Evolutionary conservation across 1,140 invertebrate species (phyloP), one percentile per base, ranked within the genome.

Genomic region (Lasioglossum albipes): DNA sequence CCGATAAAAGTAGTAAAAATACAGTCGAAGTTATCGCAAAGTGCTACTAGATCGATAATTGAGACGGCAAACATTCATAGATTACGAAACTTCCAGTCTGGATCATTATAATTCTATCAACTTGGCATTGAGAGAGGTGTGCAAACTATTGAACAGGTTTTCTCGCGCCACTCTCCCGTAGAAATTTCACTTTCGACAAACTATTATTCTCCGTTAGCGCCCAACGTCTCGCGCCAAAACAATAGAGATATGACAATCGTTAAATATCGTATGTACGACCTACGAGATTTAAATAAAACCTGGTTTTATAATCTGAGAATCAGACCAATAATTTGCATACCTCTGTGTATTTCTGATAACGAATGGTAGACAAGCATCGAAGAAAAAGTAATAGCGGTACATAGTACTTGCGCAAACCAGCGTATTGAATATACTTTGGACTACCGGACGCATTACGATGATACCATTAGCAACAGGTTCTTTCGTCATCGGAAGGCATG

Each of bases 1-100:
- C 54, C 7, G 41, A 45, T 57, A 67, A 65, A 16, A 57, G 62
- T 79, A 66, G 27, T 66, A 74, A 74, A 79, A 79, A 67, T 79
- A 74, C 70, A 67, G 31, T 54, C 16, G 45, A 27, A 16, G 71
- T 79, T 79, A 52, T 49, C 36, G 22, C 0, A 12, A 67, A 57
- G 3, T 59, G 7, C 45, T 79, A 74, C 22, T 59, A 27, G 57
- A 64, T 59, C 41, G 41, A 57, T 67, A 57, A 72, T 52, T 42
- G 52, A 45, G 69, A 72, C 36, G 62, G 49, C 62, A 66, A 52
- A 74, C 64, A 49, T 79, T 73, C 31, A 79, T 64, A 64, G 16
- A 18, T 42, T 78, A 64, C 41, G 62, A 72, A 64, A 54, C 36
- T 64, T 78, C 6, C 36, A 78, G 59, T 42, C n/a, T 20, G n/a